A percentile compares a stretch with the other conserved stretches of the same genome.
These are phyloP conservation scores for Platorchestia sp. DNA, from an alignment of 1,140 invertebrate species.

Conservation along the genomic window DNA sequence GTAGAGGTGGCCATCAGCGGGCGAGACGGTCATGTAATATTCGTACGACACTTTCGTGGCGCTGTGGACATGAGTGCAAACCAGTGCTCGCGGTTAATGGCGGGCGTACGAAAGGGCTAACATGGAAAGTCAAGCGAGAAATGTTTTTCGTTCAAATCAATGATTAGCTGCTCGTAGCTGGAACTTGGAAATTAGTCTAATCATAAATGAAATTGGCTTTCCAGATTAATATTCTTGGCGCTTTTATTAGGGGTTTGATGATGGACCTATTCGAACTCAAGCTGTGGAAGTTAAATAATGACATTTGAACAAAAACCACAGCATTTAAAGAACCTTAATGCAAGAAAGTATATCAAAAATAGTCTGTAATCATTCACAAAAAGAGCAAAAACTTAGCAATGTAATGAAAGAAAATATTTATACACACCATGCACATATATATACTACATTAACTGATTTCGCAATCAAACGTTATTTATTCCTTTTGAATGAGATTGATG, in stretches of 20 bases:
- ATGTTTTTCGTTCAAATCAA: not conserved
- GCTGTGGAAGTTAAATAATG: not conserved
- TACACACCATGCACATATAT: not conserved
- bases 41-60: slow-evolving; percentile 94
- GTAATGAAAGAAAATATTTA: not conserved
- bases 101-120: not conserved
- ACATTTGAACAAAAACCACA: not conserved
- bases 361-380: not conserved
- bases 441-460: not conserved
- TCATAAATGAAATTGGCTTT: not conserved
- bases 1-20: slow-evolving; percentile 94
- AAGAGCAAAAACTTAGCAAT: not conserved
- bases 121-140: not conserved
- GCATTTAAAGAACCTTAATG: not conserved
- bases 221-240: not conserved
- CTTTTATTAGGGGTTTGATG: not conserved
- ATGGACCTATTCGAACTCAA: not conserved
- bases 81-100: not conserved
- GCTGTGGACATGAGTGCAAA: slow-evolving; percentile 72
- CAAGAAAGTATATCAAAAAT: not conserved
- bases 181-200: not conserved
- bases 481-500: not conserved
- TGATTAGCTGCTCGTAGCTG: not conserved
- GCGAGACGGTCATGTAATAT: slow-evolving; percentile 95
- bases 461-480: not conserved